Conservation (phyloP, 1,140 invertebrate genomes). For the Bombus consobrinus region DNA sequence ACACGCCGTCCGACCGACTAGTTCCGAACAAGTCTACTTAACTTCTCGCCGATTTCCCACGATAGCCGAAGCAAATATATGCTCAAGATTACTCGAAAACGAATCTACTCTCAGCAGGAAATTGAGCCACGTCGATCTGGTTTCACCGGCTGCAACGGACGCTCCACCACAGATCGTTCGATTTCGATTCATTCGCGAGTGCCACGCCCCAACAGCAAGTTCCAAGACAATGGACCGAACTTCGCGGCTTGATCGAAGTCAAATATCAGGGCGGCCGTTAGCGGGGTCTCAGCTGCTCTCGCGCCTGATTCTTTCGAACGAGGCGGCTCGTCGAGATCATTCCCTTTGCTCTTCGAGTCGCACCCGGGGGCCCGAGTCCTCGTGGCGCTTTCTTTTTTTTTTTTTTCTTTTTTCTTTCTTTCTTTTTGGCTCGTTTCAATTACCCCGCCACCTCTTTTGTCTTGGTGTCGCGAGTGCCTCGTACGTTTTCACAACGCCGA, state of each 20-base stretch:
- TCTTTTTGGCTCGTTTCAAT: constrained; percentile 40
- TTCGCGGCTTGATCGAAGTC: constrained; percentile 64
- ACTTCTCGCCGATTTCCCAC: constrained; percentile 10
- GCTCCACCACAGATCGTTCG: not conserved
- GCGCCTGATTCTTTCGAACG: constrained; percentile 7
- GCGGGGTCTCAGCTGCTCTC: constrained; percentile 28
- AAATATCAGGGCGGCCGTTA: constrained; percentile 52
- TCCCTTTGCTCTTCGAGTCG: constrained; percentile 20
- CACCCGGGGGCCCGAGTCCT: constrained; percentile 13
- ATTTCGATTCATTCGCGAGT: constrained; percentile 17
- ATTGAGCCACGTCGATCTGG: too few species aligned
- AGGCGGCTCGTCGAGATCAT: constrained; percentile 32
- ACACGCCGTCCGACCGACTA: not conserved
- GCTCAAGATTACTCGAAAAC: not conserved
- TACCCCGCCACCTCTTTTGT: constrained; percentile 41
- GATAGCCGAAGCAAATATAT: not conserved
- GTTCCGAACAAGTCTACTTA: not conserved
- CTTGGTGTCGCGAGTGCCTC: not conserved
- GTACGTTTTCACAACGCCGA: constrained; percentile 8
- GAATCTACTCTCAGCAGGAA: not conserved
- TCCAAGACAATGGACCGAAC: constrained; percentile 44
- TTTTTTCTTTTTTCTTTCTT: not conserved
- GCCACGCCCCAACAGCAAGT: constrained; percentile 35
- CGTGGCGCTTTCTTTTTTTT: not conserved
- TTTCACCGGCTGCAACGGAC: not conserved